A percentile compares a stretch with the other conserved stretches of the same genome.
phyloP scores from a whole-genome alignment of 2,888 invertebrate species.

The Corbicula japonica region DNA sequence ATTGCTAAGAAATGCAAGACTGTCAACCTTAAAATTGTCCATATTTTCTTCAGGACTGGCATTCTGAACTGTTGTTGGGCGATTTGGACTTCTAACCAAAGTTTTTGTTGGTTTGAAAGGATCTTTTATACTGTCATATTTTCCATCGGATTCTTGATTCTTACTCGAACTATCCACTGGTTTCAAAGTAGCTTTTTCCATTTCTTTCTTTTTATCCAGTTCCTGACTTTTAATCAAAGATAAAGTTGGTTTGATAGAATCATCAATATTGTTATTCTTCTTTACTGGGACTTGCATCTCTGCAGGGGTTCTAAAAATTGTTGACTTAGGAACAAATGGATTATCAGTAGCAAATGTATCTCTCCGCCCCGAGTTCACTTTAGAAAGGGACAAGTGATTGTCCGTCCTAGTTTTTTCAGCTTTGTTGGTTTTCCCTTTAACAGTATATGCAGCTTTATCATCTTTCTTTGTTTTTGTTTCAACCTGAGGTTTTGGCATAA shows the following conservation, averaged over 20 bases:
- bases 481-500: neutral
- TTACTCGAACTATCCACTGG: neutral
- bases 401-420: conserved; percentile 3
- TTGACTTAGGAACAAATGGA: conserved; percentile 20
- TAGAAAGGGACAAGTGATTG: neutral
- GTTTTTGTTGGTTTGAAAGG: conserved; percentile 60
- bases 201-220: neutral
- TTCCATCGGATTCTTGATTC: neutral
- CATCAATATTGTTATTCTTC: no score
- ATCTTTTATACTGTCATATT: conserved; percentile 13
- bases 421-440: conserved; percentile 2
- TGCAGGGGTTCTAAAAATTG: no score
- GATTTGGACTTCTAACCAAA: conserved; percentile 44
- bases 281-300: no score
- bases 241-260: no score
- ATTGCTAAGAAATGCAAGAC: conserved; percentile 38
- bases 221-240: no score
- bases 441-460: neutral
- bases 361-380: conserved; percentile 2
- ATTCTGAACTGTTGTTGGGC: neutral
- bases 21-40: conserved; percentile 23
- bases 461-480: neutral
- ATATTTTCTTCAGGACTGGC: conserved; percentile 8
- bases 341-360: conserved; percentile 22
- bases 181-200: neutral